A percentile compares a stretch with the other conserved stretches of the same genome.
Evolutionary conservation across 1,140 invertebrate species (phyloP).

Genomic region (Trichogramma pretiosum): DNA sequence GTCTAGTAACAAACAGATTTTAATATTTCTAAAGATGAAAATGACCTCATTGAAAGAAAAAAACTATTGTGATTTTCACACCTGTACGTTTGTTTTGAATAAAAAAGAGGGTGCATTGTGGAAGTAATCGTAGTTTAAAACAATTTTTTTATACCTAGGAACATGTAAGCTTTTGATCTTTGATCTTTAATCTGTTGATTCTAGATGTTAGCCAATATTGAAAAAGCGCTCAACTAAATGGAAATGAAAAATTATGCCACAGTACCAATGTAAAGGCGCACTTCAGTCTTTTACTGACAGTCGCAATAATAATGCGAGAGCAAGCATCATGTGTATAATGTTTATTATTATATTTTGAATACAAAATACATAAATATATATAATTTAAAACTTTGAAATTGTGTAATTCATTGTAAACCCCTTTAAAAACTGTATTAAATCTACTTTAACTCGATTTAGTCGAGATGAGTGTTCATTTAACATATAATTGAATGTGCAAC

Average conservation of each 20-base stretch:
- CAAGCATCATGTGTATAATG: slow-evolving; percentile 42
- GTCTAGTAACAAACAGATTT: slow-evolving; percentile 28
- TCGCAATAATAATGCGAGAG: slow-evolving; percentile 31
- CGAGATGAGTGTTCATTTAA: too few relatives aligned
- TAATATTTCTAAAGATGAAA: too few relatives aligned
- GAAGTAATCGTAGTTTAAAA: not conserved
- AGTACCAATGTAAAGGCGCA: slow-evolving; percentile 3
- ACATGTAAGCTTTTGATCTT: not conserved
- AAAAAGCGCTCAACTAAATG: slow-evolving; percentile 7
- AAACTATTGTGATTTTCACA: too few relatives aligned
- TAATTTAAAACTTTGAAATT: too few relatives aligned
- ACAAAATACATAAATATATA: slow-evolving; percentile 32
- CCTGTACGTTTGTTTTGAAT: too few relatives aligned
- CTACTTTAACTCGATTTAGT: too few relatives aligned
- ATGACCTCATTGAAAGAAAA: too few relatives aligned
- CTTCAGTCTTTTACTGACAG: slow-evolving; percentile 34
- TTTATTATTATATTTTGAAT: slow-evolving; percentile 46
- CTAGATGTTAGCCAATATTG: slow-evolving; percentile 8
- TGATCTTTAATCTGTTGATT: slow-evolving; percentile 6
- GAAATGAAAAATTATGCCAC: slow-evolving; percentile 11
- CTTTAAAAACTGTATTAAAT: too few relatives aligned
- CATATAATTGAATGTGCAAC: too few relatives aligned
- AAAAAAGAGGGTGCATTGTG: too few relatives aligned
- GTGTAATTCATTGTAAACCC: too few relatives aligned
- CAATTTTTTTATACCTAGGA: not conserved